Percentiles rank a stretch among this genome's conserved stretches.
Conservation (phyloP, 2,113 vertebrate genomes). For the Urocitellus parryii region DNA sequence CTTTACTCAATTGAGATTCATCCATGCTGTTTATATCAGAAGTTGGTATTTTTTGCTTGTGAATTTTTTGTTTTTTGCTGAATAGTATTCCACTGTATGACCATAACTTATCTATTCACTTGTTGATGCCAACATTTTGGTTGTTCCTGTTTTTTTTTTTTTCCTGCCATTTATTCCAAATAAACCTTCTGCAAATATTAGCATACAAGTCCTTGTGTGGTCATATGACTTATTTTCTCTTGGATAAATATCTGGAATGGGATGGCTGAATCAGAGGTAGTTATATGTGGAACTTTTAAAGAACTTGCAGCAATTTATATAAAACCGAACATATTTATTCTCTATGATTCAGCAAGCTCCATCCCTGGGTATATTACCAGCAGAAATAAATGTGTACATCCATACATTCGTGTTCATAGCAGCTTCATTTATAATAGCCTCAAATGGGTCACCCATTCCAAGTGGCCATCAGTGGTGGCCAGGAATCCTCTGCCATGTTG, state of each 20-base stretch:
- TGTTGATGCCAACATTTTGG: neutral
- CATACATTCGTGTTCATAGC: neutral
- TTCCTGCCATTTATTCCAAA: neutral
- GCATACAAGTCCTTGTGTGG: neutral
- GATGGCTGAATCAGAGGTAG: neutral
- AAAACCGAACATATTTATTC: neutral
- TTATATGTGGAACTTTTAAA: neutral
- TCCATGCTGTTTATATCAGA: neutral
- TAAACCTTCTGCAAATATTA: neutral
- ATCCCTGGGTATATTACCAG: neutral
- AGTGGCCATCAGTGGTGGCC: neutral
- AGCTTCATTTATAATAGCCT: neutral
- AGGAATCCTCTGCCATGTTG: neutral
- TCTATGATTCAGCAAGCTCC: neutral
- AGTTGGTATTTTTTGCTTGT: neutral
- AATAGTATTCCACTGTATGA: neutral
- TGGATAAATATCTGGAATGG: neutral
- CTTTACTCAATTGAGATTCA: neutral
- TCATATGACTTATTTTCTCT: slow-evolving; percentile 17
- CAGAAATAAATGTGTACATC: neutral
- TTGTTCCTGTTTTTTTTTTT: neutral
- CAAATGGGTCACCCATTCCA: neutral
- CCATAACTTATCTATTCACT: neutral
- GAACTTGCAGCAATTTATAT: neutral
- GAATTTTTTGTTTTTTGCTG: neutral